phyloP scores from a whole-genome alignment of 2,888 invertebrate species.

The Gryllus longicercus region DNA sequence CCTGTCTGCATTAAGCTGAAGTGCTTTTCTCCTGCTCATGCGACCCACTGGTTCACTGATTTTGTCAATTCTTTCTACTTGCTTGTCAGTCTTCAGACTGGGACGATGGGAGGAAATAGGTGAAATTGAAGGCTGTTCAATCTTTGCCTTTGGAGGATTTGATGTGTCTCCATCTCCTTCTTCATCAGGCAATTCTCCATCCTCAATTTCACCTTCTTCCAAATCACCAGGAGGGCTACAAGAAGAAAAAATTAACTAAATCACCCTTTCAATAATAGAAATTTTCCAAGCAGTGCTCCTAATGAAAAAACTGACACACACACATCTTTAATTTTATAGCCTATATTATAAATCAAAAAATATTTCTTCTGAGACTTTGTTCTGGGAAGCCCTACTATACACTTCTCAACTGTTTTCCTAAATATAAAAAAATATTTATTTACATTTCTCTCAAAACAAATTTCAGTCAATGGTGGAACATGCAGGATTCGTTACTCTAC shows the following conservation, averaged over 20 bases:
- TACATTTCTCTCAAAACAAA: too few relatives aligned
- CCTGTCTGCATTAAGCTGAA: not conserved
- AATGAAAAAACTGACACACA: not conserved
- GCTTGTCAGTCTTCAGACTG: not conserved
- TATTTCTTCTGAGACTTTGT: too few relatives aligned
- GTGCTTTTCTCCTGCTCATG: not conserved
- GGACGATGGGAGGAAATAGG: constrained; percentile 3
- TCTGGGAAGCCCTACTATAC: too few relatives aligned
- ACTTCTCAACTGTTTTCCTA: too few relatives aligned
- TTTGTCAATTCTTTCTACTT: not conserved
- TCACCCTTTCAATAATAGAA: not conserved
- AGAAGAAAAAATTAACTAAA: constrained; percentile 22
- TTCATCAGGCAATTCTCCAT: constrained; percentile 35
- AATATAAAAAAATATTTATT: too few relatives aligned
- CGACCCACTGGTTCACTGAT: not conserved
- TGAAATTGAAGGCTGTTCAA: not conserved
- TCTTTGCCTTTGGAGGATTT: constrained; percentile 23
- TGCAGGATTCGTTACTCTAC: too few relatives aligned
- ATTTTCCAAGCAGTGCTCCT: not conserved
- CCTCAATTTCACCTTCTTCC: constrained; percentile 36
- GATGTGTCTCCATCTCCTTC: constrained; percentile 22
- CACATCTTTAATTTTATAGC: too few relatives aligned
- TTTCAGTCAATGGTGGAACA: too few relatives aligned
- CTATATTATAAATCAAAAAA: not conserved
- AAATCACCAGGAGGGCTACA: constrained; percentile 22